Evolutionary conservation across 2,113 vertebrate genomes (phyloP), one percentile per base, ranked within the genome.

Genomic region (Seriola quinqueradiata): DNA sequence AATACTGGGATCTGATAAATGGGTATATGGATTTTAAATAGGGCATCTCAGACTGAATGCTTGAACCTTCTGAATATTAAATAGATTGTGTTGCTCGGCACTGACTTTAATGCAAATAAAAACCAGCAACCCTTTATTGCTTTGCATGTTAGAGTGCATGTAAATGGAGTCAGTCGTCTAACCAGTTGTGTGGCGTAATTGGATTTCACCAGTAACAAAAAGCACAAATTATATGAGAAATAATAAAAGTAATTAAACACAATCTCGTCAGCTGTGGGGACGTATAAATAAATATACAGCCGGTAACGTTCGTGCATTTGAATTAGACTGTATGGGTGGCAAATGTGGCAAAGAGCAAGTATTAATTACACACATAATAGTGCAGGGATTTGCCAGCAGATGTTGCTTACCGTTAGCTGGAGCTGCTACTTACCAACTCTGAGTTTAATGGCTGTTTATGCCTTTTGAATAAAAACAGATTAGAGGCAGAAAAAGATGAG

Each of bases 381-480:
- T 40, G 78, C 73, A 12, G 76, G 77, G 77, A 55, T 66, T 28
- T 7, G 28, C 21, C 36, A 60, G 59, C 68, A 71, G 81, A 70
- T 68, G 73, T 48, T 58, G 52, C 23, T 23, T 9, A 12, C 9
- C 40, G 66, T 78, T 60, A 34, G n/a, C 16, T 4, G 4, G n/a
- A 79, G 52, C 78, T 25, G 77, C 78, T 50, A 28, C 77, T 74
- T 12, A 46, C 11, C n/a, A 8, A 23, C 46, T 66, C 38, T 8
- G 23, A 32, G 17, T 55, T 74, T 75, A 57, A 78, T 67, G 25
- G 28, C 69, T 19, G 42, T 44, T 80, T 70, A 36, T 60, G 38
- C 46, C 5, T 85, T 61, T 54, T 58, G n/a, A 82, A 71, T 64
- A 50, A 67, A 86, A 81, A 66, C 59, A 82, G 60, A 77, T 83